Evolutionary conservation across 2,797 vertebrate genomes (phyloP).

Genomic region (Geotrypetes seraphini): DNA sequence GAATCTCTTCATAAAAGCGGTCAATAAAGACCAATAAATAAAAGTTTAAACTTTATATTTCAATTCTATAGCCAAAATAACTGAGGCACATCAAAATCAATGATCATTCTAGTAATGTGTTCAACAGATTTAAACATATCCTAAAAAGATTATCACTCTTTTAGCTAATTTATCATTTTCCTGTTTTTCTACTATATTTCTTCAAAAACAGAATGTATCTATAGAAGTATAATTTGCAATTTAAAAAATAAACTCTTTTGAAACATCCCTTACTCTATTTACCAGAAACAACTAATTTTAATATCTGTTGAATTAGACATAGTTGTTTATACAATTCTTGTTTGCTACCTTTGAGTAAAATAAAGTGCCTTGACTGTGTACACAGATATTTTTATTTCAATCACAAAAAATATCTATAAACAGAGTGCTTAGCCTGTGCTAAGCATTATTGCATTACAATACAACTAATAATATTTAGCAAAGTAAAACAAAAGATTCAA

Average conservation of each 20-base stretch:
- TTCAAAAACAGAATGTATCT: too few species aligned
- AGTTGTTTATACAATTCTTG: constrained; percentile 9
- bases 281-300: constrained; percentile 24
- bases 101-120: too few species aligned
- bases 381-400: neutral
- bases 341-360: constrained; percentile 7
- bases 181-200: too few species aligned
- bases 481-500: constrained; percentile 2
- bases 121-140: too few species aligned
- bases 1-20: too few species aligned
- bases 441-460: neutral
- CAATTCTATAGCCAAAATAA: too few species aligned
- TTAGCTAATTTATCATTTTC: too few species aligned
- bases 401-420: constrained; percentile 22
- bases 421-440: constrained; percentile 2
- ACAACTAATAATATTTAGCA: neutral
- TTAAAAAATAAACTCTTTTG: constrained; percentile 16
- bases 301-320: constrained; percentile 12
- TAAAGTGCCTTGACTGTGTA: constrained; percentile 5
- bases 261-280: constrained; percentile 15
- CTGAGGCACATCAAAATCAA: too few species aligned
- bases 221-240: constrained; percentile 20
- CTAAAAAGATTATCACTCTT: too few species aligned
- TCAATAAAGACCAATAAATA: too few species aligned
- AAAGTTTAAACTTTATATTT: constrained; percentile 12